Conservation (phyloP, 1,140 invertebrate genomes). For the Drosophila serrata region DNA sequence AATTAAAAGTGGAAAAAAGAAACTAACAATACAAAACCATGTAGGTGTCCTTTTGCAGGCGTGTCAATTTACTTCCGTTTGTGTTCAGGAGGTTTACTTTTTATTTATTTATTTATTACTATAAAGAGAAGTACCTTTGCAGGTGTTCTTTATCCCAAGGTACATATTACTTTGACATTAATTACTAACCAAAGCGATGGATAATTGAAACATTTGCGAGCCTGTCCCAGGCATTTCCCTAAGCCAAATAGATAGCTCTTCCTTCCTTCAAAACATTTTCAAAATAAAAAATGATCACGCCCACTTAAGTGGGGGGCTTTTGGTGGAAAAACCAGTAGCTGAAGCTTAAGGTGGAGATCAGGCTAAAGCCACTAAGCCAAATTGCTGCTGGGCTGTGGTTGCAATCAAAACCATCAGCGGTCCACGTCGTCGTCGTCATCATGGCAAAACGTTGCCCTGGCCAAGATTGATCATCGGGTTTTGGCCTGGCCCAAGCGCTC, state of each 20-base stretch:
- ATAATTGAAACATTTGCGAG: conserved; percentile 70
- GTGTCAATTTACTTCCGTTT: conserved; percentile 73
- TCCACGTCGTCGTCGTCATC: conserved; percentile 55
- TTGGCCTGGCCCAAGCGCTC: conserved; percentile 53
- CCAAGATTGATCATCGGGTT: conserved; percentile 74
- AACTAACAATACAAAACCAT: conserved; percentile 21
- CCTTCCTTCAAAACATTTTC: conserved; percentile 70
- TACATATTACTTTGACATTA: conserved; percentile 41
- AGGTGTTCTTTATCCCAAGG: conserved; percentile 41
- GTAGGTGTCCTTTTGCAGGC: conserved; percentile 55
- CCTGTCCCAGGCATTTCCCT: conserved; percentile 62
- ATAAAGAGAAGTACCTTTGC: conserved; percentile 3
- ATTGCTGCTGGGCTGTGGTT: conserved; percentile 51
- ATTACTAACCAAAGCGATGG: conserved; percentile 31
- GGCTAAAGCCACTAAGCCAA: conserved; percentile 44
- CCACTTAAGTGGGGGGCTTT: conserved; percentile 63
- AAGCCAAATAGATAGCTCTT: conserved; percentile 63
- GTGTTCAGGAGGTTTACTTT: neutral
- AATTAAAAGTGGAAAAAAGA: conserved; percentile 49
- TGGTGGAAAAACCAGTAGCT: conserved; percentile 68
- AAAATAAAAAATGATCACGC: conserved; percentile 72
- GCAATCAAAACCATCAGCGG: conserved; percentile 69
- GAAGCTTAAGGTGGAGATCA: neutral
- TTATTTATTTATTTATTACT: neutral
- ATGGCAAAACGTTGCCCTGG: conserved; percentile 57